phyloP scores from a whole-genome alignment of 2,888 invertebrate genomes.

The Ctenicera cuprea region DNA sequence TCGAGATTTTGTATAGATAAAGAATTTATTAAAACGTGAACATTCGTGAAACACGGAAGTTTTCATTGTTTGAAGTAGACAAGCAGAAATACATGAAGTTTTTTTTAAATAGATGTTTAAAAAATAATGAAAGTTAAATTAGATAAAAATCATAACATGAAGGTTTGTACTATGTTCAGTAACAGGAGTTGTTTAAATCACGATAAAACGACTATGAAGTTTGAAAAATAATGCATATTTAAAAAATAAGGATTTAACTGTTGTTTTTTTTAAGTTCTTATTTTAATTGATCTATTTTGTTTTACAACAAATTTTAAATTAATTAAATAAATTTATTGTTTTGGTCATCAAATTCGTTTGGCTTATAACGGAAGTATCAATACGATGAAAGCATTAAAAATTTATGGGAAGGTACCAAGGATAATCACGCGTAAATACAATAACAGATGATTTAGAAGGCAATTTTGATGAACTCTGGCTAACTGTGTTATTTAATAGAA shows the following conservation, averaged over 20 bases:
- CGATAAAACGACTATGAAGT: no score
- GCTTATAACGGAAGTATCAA: slow-evolving; percentile 18
- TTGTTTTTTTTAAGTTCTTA: not conserved
- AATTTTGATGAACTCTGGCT: slow-evolving; percentile 24
- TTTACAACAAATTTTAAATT: not conserved
- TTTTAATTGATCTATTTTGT: not conserved
- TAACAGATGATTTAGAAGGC: slow-evolving; percentile 29
- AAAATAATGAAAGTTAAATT: not conserved
- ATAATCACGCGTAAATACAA: slow-evolving; percentile 23
- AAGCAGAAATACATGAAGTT: not conserved
- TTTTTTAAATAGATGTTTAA: not conserved
- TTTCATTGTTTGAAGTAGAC: slow-evolving; percentile 4
- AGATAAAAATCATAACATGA: not conserved
- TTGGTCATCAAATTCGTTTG: not conserved
- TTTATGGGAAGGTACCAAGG: slow-evolving; percentile 21
- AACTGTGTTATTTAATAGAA: slow-evolving; percentile 9
- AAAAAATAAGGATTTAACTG: no score
- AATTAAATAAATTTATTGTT: not conserved
- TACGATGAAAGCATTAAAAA: slow-evolving; percentile 28
- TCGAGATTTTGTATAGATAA: slow-evolving; percentile 13
- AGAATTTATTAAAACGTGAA: slow-evolving; percentile 2
- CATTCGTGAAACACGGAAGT: slow-evolving; percentile 14
- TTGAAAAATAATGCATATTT: no score
- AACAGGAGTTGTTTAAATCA: no score
- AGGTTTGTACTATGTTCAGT: no score